phyloP scores from a whole-genome alignment of 2,797 vertebrate species.

The Halcyon chelicuti region DNA sequence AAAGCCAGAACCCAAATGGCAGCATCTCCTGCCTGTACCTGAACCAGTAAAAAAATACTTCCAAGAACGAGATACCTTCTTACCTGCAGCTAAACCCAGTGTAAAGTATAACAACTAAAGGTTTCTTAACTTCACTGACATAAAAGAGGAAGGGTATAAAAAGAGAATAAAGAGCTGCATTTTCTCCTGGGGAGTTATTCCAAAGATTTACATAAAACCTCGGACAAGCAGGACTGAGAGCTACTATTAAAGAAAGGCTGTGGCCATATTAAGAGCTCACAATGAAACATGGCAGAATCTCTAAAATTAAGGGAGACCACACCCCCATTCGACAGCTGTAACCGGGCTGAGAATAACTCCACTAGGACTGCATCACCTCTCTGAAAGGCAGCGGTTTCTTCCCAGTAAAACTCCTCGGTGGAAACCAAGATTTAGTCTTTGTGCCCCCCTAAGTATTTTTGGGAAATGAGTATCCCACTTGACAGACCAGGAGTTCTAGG shows the following conservation, averaged over 20 bases:
- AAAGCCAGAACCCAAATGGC: conserved; percentile 10
- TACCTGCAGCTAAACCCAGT: neutral
- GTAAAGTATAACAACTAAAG: neutral
- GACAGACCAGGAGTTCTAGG: neutral
- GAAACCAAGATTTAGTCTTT: neutral
- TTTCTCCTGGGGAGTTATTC: neutral
- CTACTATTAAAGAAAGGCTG: neutral
- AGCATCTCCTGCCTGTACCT: neutral
- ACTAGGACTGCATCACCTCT: neutral
- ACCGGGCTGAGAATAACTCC: conserved; percentile 39
- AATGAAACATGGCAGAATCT: conserved; percentile 55
- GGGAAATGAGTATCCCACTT: neutral
- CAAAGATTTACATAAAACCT: neutral
- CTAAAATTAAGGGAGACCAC: conserved; percentile 50
- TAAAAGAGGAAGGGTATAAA: neutral
- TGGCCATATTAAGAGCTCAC: conserved; percentile 15
- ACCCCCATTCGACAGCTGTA: conserved; percentile 39
- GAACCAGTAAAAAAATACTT: neutral
- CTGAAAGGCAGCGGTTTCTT: neutral
- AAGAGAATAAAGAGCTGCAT: neutral
- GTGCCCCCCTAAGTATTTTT: neutral
- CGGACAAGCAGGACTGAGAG: neutral
- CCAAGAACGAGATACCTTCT: neutral
- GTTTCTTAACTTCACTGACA: neutral
- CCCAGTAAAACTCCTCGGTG: neutral